Percentiles rank a stretch among this genome's conserved stretches.
Conservation (phyloP, 2,888 invertebrate species). For the Spialia ferax region DNA sequence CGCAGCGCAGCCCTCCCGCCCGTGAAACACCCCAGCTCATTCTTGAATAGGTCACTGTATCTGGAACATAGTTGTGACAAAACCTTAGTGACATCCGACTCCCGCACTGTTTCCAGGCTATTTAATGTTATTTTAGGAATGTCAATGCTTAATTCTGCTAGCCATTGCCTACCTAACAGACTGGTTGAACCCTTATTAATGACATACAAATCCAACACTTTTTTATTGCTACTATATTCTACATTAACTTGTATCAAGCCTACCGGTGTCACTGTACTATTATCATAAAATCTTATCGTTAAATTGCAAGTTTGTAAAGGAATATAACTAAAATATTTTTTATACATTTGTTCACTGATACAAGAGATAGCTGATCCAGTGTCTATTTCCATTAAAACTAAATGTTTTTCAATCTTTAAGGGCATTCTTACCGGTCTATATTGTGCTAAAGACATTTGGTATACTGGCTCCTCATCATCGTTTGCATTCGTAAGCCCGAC, state of each 20-base stretch:
- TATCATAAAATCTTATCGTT: slow-evolving; percentile 2
- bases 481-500: background rate
- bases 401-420: slow-evolving; percentile 1
- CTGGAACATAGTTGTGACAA: background rate
- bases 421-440: slow-evolving; percentile 4
- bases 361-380: slow-evolving; percentile 3
- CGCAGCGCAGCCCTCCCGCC: slow-evolving; percentile 11
- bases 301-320: background rate
- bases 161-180: slow-evolving; percentile 1
- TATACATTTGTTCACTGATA: background rate
- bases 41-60: slow-evolving; percentile 2
- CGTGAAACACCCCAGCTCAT: background rate
- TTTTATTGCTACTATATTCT: too few species aligned
- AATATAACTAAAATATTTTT: background rate
- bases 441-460: slow-evolving; percentile 1
- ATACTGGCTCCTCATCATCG: background rate
- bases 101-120: background rate
- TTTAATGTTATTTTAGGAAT: slow-evolving; percentile 3
- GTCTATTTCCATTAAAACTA: slow-evolving; percentile 10
- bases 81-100: background rate
- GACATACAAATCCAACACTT: background rate
- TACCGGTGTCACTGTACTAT: background rate
- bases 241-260: background rate
- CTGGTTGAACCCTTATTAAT: background rate
- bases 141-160: background rate